Conservation (phyloP, 2,113 vertebrate genomes). For the Myrmecobius fasciatus region DNA sequence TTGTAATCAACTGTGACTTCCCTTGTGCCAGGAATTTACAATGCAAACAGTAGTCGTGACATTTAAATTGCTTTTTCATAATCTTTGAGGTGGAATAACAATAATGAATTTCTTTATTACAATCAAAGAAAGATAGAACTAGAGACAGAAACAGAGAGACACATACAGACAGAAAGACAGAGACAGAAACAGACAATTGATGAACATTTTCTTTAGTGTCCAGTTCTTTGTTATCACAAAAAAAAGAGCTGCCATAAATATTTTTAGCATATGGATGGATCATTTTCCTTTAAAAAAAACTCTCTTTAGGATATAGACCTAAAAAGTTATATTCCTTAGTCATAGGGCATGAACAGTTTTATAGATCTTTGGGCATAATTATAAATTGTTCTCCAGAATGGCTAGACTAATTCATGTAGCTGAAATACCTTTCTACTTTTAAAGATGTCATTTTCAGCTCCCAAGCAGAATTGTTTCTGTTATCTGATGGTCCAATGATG, state of each 20-base stretch:
- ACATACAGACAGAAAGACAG: too few relatives aligned
- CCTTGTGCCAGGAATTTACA: neutral
- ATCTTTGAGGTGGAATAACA: neutral
- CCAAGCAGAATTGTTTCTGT: neutral
- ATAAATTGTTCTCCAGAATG: neutral
- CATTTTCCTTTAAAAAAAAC: neutral
- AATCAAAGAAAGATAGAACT: neutral
- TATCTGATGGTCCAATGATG: neutral
- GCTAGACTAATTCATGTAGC: neutral
- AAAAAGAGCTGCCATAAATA: neutral
- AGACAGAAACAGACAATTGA: neutral
- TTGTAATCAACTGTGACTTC: neutral
- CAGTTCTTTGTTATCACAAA: neutral
- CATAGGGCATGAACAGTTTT: neutral
- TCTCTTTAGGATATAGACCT: neutral
- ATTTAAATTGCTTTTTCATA: neutral
- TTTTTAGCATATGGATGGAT: neutral
- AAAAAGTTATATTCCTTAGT: neutral
- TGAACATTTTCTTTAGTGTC: neutral
- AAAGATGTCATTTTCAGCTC: neutral
- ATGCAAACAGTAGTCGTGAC: neutral
- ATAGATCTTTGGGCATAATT: neutral
- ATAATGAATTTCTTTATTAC: neutral
- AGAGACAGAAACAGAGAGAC: too few relatives aligned
- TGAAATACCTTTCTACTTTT: neutral